phyloP scores from a whole-genome alignment of 2,797 vertebrate species.

The Sebastes melanostomus region DNA sequence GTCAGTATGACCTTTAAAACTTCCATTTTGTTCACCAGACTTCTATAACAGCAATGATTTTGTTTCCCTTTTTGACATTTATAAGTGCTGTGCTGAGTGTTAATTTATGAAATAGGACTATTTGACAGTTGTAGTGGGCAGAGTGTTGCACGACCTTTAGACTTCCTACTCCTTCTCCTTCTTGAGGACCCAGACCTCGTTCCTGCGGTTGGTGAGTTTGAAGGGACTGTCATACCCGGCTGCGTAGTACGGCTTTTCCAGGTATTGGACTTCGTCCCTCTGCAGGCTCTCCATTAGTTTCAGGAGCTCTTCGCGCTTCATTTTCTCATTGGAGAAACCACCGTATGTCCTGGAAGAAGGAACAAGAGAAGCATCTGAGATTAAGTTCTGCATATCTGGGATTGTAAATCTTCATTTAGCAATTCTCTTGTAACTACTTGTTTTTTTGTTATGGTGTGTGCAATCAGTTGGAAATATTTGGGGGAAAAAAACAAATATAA shows the following conservation, averaged over 20 bases:
- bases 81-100: not conserved
- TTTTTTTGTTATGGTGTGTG: not conserved
- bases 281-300: conserved; percentile 82
- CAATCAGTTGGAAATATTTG: not conserved
- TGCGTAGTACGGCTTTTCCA: conserved; percentile 83
- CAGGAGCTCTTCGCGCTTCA: conserved; percentile 82
- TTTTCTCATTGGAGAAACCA: conserved; percentile 80
- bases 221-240: conserved; percentile 86
- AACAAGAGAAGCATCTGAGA: not conserved
- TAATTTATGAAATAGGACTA: not conserved
- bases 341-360: conserved; percentile 75
- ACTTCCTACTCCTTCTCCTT: conserved; percentile 46
- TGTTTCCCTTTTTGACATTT: not conserved
- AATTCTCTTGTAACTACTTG: not conserved
- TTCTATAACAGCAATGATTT: not conserved
- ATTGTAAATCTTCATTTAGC: not conserved
- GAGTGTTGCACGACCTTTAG: not conserved
- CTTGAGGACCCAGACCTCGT: conserved; percentile 85
- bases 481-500: not conserved
- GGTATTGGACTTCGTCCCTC: conserved; percentile 78
- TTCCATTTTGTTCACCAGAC: not conserved
- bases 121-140: not conserved
- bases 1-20: not conserved
- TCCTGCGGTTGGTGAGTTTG: conserved; percentile 84
- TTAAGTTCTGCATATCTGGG: not conserved